These are phyloP conservation scores for Troides helena DNA, from an alignment of 2,888 invertebrate genomes.

Conservation along the genomic window DNA sequence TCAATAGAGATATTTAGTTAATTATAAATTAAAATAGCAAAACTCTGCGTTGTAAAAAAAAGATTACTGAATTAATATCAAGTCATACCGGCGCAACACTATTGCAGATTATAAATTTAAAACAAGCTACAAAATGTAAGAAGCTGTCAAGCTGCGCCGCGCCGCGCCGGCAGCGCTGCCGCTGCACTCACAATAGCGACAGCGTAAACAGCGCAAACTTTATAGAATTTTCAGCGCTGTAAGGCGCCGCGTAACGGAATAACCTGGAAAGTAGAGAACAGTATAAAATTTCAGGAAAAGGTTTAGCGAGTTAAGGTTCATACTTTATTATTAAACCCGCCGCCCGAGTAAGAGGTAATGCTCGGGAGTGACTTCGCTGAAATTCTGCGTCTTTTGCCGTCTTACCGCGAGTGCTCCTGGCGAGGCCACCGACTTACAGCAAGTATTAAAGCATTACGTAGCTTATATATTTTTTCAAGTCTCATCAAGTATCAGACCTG, in stretches of 20 bases:
- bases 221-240: conserved; percentile 34
- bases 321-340: conserved; percentile 19
- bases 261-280: conserved; percentile 21
- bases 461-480: too few species aligned
- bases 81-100: conserved; percentile 1
- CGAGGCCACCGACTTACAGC: too few species aligned
- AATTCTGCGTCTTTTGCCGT: not conserved
- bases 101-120: conserved; percentile 25
- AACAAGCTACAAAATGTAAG: conserved; percentile 24
- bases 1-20: too few species aligned
- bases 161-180: not conserved
- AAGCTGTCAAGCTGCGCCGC: conserved; percentile 20
- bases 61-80: not conserved
- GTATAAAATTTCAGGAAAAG: conserved; percentile 26
- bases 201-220: conserved; percentile 34
- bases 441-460: too few species aligned
- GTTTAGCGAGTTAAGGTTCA: conserved; percentile 17
- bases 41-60: too few species aligned
- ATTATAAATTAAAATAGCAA: too few species aligned
- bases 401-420: not conserved
- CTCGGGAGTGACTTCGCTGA: not conserved
- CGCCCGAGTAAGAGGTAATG: not conserved
- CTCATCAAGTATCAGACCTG: too few species aligned
- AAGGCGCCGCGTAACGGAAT: conserved; percentile 26
- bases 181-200: conserved; percentile 27